Evolutionary conservation across 2,888 invertebrate species (phyloP).

Genomic region (Ceratothoa steindachneri): DNA sequence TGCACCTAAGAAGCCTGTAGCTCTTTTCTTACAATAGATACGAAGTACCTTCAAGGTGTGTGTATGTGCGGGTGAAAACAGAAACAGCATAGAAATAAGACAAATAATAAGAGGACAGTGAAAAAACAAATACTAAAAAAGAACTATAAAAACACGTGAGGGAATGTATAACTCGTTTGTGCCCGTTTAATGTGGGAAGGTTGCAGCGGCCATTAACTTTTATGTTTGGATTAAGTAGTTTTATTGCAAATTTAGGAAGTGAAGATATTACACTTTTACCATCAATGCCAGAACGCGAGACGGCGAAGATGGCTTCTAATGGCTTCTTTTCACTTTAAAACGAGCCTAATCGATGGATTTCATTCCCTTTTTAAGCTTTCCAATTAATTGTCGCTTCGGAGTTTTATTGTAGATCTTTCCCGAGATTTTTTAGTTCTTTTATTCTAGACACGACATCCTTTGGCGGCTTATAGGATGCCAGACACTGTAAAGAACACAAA

Average conservation of each 20-base stretch:
- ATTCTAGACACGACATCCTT: too few species aligned
- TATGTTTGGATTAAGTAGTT: not conserved
- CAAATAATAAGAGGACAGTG: too few species aligned
- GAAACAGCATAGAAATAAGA: too few species aligned
- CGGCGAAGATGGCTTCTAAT: not conserved
- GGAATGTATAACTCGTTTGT: not conserved
- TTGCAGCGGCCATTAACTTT: not conserved
- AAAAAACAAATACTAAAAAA: too few species aligned
- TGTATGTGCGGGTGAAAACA: too few species aligned
- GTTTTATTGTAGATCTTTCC: not conserved
- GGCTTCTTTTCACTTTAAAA: not conserved
- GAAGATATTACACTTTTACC: not conserved
- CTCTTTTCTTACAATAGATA: too few species aligned
- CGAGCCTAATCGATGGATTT: not conserved
- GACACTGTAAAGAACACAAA: too few species aligned
- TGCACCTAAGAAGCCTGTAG: too few species aligned
- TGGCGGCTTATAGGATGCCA: too few species aligned
- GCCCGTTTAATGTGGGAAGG: not conserved
- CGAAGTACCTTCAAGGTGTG: too few species aligned
- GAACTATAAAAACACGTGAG: too few species aligned
- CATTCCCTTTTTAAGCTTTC: not conserved
- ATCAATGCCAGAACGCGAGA: not conserved
- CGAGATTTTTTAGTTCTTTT: too few species aligned
- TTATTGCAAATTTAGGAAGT: not conserved
- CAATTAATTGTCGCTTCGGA: not conserved